Evolutionary conservation across 2,888 invertebrate genomes (phyloP), one percentile per base, ranked within the genome.

Genomic region (Terebella lapidaria): DNA sequence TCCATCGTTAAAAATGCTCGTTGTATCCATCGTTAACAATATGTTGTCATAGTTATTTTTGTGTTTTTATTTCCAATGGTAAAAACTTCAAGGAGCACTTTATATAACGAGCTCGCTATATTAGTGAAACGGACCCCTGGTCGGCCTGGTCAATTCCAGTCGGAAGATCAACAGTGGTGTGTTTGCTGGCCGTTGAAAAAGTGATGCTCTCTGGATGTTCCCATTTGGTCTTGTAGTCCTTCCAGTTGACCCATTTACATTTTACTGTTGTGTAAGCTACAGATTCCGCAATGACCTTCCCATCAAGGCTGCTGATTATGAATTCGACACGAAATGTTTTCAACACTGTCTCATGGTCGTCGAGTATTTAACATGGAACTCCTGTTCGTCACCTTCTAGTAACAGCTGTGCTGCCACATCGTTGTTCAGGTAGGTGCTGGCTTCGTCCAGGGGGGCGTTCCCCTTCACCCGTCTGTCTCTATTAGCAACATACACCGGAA

Each of bases 201-300:
- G 24, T 4, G 3, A 61, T 61, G n/a, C 27, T 28, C 27, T 54
- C 15, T 54, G 61, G 54, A 45, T 61, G 59, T 18, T 22, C 2
- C 4, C 29, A 61, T 10, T 60, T 27, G 2, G 5, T 2, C 5
- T 10, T 27, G 20, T 54, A 27, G 3, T 3, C n/a, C 4, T 15
- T 61, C 59, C 61, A 61, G 26, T 61, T 54, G 2, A 60, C 59
- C 3, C 60, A 58, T 3, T 51, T 60, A 5, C 59, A 47, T 18
- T 29, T 60, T 15, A 60, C 42, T 20, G 28, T 35, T 15, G 58
- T 60, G 15, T 49, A 29, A 22, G 58, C 61, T 26, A 20, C 27
- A 4, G 55, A n/a, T 5, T 26, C 25, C 2, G 20, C 54, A 22
- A 51, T 28, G 4, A 61, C 25, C 22, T 20, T 18, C 45, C 61